A percentile compares a stretch with the other conserved stretches of the same genome.
Evolutionary conservation across 2,113 vertebrate species (phyloP).

Genomic region (Leucopsar rothschildi): DNA sequence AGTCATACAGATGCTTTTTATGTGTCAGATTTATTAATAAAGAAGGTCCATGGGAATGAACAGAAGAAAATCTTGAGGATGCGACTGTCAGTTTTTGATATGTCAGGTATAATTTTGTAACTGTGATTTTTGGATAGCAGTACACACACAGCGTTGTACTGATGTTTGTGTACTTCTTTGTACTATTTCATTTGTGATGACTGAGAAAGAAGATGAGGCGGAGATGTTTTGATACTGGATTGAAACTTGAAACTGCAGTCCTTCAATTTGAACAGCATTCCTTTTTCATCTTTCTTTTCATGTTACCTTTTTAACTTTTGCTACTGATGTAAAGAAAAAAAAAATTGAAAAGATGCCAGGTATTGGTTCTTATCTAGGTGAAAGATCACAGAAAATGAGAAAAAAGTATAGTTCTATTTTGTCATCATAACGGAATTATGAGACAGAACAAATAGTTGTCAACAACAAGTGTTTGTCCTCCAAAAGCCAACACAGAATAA

Average conservation of each 20-base stretch:
- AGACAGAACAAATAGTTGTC: slow-evolving; percentile 74
- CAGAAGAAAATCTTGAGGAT: slow-evolving; percentile 78
- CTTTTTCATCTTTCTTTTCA: slow-evolving; percentile 87
- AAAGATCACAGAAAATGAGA: slow-evolving; percentile 78
- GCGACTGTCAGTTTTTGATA: slow-evolving; percentile 90
- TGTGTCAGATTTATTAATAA: slow-evolving; percentile 99
- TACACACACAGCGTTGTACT: slow-evolving; percentile 78
- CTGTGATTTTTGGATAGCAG: slow-evolving; percentile 92
- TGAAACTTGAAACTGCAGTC: slow-evolving; percentile 83
- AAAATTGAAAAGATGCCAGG: slow-evolving; percentile 79
- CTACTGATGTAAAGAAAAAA: slow-evolving; percentile 80
- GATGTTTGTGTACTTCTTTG: slow-evolving; percentile 84
- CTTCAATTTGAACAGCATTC: slow-evolving; percentile 82
- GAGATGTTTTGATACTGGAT: slow-evolving; percentile 82
- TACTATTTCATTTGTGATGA: slow-evolving; percentile 78
- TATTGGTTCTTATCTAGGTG: slow-evolving; percentile 79
- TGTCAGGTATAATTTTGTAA: slow-evolving; percentile 94
- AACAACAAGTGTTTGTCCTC: slow-evolving; percentile 78
- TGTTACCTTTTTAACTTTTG: slow-evolving; percentile 84
- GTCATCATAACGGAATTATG: slow-evolving; percentile 64
- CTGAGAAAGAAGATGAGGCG: slow-evolving; percentile 75
- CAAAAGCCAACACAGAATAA: slow-evolving; percentile 58
- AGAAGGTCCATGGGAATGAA: slow-evolving; percentile 87
- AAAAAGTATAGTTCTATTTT: slow-evolving; percentile 73
- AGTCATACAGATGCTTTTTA: slow-evolving; percentile 94